These are phyloP conservation scores for Oryzias dopingdopingensis DNA, from an alignment of 2,797 vertebrate species.

Conservation along the genomic window DNA sequence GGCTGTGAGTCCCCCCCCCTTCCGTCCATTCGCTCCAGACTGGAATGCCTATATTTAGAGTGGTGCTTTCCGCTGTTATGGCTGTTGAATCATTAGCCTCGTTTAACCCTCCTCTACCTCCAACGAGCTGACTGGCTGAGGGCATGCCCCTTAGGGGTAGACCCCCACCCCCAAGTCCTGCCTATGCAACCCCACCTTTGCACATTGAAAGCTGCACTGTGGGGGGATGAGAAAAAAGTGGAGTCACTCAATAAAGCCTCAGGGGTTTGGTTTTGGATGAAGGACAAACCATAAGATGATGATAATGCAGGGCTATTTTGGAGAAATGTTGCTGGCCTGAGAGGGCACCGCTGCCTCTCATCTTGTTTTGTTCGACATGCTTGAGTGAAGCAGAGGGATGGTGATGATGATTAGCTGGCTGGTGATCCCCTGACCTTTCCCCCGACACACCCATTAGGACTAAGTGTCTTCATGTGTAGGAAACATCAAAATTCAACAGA, in stretches of 20 bases:
- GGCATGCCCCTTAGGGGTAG: constrained; percentile 53
- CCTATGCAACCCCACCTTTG: constrained; percentile 11
- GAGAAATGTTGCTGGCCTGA: constrained; percentile 16
- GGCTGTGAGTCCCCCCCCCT: constrained; percentile 22
- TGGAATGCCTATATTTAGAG: constrained; percentile 81
- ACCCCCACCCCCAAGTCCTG: constrained; percentile 15
- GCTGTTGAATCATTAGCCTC: constrained; percentile 79
- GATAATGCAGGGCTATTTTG: constrained; percentile 54
- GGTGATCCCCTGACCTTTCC: constrained; percentile 16
- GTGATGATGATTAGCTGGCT: not conserved
- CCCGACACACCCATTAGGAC: not conserved
- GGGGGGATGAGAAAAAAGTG: constrained; percentile 5
- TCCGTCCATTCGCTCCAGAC: constrained; percentile 59
- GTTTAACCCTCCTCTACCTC: constrained; percentile 77
- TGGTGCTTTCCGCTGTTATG: constrained; percentile 76
- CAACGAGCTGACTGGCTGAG: constrained; percentile 52
- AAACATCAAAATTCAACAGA: constrained; percentile 1
- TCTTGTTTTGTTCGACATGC: constrained; percentile 32
- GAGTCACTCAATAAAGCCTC: constrained; percentile 9
- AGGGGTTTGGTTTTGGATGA: constrained; percentile 44
- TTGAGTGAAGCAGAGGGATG: constrained; percentile 4
- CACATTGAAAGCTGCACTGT: constrained; percentile 21
- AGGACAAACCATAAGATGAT: constrained; percentile 52
- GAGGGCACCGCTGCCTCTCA: constrained; percentile 1
- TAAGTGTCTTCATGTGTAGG: constrained; percentile 9